These are phyloP conservation scores for Argyra leucocephala DNA, from an alignment of 2,888 invertebrate genomes.

Conservation along the genomic window DNA sequence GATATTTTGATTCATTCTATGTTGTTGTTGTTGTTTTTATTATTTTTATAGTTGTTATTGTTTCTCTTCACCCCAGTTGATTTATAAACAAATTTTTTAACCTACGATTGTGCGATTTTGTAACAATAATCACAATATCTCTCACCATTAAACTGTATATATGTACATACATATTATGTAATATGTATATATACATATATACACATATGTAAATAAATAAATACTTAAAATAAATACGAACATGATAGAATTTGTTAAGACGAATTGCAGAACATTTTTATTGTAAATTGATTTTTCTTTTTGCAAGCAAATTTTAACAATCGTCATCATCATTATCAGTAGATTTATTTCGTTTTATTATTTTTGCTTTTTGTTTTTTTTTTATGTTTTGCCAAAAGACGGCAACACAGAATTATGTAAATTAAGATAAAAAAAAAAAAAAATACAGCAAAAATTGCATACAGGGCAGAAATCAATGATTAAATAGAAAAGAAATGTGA, in stretches of 20 bases:
- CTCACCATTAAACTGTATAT: not conserved
- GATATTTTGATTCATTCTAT: not conserved
- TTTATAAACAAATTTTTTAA: conserved; percentile 3
- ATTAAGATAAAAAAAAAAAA: not conserved
- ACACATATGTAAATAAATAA: no score
- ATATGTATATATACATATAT: no score
- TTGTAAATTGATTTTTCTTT: not conserved
- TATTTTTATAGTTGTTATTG: not conserved
- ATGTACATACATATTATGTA: not conserved
- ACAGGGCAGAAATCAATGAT: not conserved
- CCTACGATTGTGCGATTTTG: not conserved
- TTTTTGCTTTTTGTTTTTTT: no score
- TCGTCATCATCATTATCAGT: not conserved
- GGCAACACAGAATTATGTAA: not conserved
- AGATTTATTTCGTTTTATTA: no score
- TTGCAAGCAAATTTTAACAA: not conserved
- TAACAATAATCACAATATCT: not conserved
- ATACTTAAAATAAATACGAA: no score
- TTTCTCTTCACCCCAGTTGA: not conserved
- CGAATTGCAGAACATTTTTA: not conserved
- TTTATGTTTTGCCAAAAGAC: no score
- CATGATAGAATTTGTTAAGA: not conserved
- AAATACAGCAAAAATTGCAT: not conserved
- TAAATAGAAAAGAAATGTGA: not conserved
- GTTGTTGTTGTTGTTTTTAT: not conserved